Percentiles rank a stretch among this genome's conserved stretches.
Conservation (phyloP, 2,797 vertebrate species). For the Pseudomugil tenellus region DNA sequence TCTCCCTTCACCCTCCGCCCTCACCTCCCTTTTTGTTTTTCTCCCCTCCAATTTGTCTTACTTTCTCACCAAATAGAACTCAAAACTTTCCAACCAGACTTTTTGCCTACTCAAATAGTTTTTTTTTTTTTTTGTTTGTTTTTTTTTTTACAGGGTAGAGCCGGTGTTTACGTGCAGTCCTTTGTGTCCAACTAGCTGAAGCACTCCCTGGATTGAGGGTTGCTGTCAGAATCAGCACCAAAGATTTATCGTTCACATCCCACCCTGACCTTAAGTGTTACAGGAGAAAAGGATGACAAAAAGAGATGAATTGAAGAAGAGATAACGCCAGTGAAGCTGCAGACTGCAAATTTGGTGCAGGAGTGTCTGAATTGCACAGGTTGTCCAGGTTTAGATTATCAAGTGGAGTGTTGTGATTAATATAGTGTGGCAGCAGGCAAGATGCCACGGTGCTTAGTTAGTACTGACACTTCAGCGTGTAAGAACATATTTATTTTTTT, state of each 20-base stretch:
- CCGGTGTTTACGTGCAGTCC: constrained; percentile 40
- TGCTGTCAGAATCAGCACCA: constrained; percentile 61
- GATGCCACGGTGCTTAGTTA: constrained; percentile 38
- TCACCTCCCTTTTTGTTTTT: constrained; percentile 28
- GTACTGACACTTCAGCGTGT: constrained; percentile 35
- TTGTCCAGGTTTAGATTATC: constrained; percentile 62
- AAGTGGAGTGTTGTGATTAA: constrained; percentile 65
- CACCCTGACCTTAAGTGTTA: constrained; percentile 65
- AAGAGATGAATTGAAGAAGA: constrained; percentile 53
- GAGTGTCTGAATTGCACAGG: constrained; percentile 34
- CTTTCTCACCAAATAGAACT: constrained; percentile 48
- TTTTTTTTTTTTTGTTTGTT: constrained; percentile 17
- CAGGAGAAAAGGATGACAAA: constrained; percentile 44
- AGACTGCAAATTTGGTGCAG: constrained; percentile 54
- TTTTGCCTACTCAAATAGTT: constrained; percentile 64
- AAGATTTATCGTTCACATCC: constrained; percentile 75
- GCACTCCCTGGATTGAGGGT: constrained; percentile 67
- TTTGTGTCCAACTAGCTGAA: constrained; percentile 34
- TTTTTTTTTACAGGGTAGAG: constrained; percentile 22
- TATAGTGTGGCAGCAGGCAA: constrained; percentile 48
- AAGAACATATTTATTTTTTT: constrained; percentile 22
- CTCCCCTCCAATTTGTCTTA: constrained; percentile 59
- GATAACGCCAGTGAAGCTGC: constrained; percentile 42
- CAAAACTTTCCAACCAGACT: constrained; percentile 39
- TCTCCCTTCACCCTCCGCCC: constrained; percentile 41